Percentiles rank a stretch among this genome's conserved stretches.
These are phyloP conservation scores for Cotesia congregata DNA, from an alignment of 2,888 invertebrate species.

Conservation along the genomic window DNA sequence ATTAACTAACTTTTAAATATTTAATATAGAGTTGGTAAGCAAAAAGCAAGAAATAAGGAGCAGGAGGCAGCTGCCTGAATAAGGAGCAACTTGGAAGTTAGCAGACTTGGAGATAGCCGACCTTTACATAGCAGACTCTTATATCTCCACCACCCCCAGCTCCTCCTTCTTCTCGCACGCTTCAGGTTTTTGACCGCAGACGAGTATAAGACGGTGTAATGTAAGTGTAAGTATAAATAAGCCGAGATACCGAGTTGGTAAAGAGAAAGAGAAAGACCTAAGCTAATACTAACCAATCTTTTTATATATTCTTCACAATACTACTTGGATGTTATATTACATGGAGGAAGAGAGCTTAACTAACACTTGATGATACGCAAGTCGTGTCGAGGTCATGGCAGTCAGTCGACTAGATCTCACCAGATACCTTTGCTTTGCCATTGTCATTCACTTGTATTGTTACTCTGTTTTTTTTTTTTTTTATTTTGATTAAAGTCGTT, in stretches of 20 bases:
- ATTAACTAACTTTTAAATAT: neutral
- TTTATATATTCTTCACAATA: neutral
- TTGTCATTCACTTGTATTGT: neutral
- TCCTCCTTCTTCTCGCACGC: constrained; percentile 3
- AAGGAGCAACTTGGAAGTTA: neutral
- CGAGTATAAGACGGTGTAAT: constrained; percentile 1
- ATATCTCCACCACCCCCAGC: neutral
- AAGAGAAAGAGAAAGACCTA: neutral
- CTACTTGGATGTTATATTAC: neutral
- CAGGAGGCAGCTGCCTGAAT: neutral
- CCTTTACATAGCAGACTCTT: neutral
- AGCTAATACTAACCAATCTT: neutral
- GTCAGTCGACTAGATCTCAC: constrained; percentile 1
- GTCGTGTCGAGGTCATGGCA: constrained; percentile 1
- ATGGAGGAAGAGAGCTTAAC: neutral
- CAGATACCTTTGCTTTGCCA: neutral
- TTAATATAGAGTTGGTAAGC: neutral
- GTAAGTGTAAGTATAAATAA: constrained; percentile 16
- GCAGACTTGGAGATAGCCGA: neutral
- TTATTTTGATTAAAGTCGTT: neutral
- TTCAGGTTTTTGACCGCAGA: constrained; percentile 18
- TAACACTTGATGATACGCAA: neutral
- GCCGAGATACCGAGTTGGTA: neutral
- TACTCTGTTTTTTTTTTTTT: neutral
- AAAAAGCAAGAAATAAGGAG: neutral